These are phyloP conservation scores for Montifringilla adamsi DNA, from an alignment of 2,113 vertebrate genomes.

Conservation along the genomic window DNA sequence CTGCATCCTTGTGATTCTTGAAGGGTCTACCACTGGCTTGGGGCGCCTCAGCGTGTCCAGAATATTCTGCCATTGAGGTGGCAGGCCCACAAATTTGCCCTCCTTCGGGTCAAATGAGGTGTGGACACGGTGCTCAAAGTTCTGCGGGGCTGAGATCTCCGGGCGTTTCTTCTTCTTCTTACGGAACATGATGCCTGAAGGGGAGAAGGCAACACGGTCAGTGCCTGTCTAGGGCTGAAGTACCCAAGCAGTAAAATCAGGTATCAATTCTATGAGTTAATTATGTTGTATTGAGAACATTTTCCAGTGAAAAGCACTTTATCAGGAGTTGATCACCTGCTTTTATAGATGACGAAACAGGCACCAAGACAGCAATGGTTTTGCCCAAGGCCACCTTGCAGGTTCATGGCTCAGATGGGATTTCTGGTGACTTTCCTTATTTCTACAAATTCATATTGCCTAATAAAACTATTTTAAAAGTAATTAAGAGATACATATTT, in stretches of 20 bases:
- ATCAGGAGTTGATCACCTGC: neutral
- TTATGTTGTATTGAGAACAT: neutral
- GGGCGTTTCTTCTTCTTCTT: constrained; percentile 99
- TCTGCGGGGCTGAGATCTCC: constrained; percentile 93
- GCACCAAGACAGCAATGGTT: neutral
- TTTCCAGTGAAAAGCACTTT: neutral
- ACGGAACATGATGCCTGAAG: constrained; percentile 87
- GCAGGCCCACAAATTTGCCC: constrained; percentile 92
- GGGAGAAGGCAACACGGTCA: neutral
- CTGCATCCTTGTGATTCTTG: constrained; percentile 91
- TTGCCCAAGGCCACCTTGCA: neutral
- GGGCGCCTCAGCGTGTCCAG: constrained; percentile 91
- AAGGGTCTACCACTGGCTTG: constrained; percentile 94
- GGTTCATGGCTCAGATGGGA: neutral
- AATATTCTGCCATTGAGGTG: constrained; percentile 96
- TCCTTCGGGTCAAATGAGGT: constrained; percentile 94
- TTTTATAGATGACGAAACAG: neutral
- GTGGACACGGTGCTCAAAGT: constrained; percentile 97
- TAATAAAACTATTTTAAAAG: fast-evolving
- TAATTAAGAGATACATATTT: neutral
- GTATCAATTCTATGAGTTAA: fast-evolving
- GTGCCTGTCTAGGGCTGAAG: neutral
- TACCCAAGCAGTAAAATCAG: neutral
- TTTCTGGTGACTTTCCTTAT: neutral
- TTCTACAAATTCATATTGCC: neutral